Evolutionary conservation across 1,140 invertebrate species (phyloP).

Genomic region (Zaprionus capensis): DNA sequence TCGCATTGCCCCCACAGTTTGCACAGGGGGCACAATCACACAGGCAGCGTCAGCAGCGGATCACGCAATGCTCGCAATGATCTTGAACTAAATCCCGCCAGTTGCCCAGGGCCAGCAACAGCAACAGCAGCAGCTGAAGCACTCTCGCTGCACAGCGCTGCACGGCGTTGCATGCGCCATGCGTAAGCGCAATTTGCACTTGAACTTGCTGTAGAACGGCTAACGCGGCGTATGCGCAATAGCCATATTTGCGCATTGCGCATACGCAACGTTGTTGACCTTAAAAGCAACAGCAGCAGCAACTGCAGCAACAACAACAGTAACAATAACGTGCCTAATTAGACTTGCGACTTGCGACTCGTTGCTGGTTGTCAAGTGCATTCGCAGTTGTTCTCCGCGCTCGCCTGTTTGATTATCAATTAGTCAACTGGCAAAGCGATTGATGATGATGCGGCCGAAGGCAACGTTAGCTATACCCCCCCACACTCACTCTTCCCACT

Average conservation of each 20-base stretch:
- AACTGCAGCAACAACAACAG: constrained; percentile 35
- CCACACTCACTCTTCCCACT: no score
- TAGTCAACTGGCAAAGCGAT: constrained; percentile 48
- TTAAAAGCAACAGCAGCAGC: constrained; percentile 32
- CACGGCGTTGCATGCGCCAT: constrained; percentile 36
- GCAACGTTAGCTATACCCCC: neutral
- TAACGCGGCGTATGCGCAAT: constrained; percentile 47
- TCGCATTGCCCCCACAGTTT: no score
- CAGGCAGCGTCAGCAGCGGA: neutral
- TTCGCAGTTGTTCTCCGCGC: constrained; percentile 13
- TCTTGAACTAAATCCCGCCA: constrained; percentile 78
- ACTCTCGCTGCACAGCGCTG: neutral
- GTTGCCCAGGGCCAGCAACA: constrained; percentile 51
- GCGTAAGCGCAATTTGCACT: constrained; percentile 68
- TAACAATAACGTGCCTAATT: constrained; percentile 56
- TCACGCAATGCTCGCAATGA: constrained; percentile 47
- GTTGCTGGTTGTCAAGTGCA: constrained; percentile 39
- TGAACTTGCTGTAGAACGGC: constrained; percentile 58
- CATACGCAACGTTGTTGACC: constrained; percentile 69
- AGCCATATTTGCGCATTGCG: constrained; percentile 73
- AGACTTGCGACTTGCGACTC: constrained; percentile 33
- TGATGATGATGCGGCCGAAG: constrained; percentile 34
- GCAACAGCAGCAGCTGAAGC: constrained; percentile 14
- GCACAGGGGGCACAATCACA: no score
- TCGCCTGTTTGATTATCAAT: constrained; percentile 77